Conservation (phyloP, 2,113 vertebrate species). For the rat (Rattus norvegicus) region GRCr8 NC_086028.1:61068501-61069000, state of each 20-base stretch:
- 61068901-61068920: neutral
- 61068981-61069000: neutral
- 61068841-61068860: too few relatives aligned
- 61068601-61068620: neutral
- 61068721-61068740: neutral
- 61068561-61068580: neutral
- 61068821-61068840: neutral
- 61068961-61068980: neutral
- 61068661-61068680: neutral
- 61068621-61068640: neutral
- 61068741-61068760: neutral
- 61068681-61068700: neutral
- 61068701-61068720: neutral
- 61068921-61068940: neutral
- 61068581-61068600: neutral
- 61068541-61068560: neutral
- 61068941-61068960: neutral
- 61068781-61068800: neutral
- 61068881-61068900: neutral
- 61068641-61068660: neutral
- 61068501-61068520: neutral
- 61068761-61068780: neutral
- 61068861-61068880: neutral
- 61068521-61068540: neutral
- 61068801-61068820: neutral